A percentile compares a stretch with the other conserved stretches of the same genome.
phyloP scores from a whole-genome alignment of 2,113 vertebrate species.

The Caloenas nicobarica region DNA sequence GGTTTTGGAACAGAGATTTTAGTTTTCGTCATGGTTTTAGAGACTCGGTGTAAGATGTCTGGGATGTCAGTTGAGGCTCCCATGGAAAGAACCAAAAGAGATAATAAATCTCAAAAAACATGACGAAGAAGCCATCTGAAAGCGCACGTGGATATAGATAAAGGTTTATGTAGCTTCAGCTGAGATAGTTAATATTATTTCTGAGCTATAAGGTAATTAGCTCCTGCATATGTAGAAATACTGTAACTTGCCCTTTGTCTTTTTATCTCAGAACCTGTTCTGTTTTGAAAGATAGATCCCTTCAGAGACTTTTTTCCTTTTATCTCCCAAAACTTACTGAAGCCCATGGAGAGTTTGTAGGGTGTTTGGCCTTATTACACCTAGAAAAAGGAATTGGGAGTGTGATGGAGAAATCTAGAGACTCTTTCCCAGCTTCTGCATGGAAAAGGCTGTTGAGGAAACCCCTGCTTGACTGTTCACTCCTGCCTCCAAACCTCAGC shows the following conservation, averaged over 20 bases:
- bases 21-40: background rate
- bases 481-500: background rate
- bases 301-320: background rate
- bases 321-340: background rate
- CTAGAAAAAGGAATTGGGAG: background rate
- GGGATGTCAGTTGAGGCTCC: background rate
- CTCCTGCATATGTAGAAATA: background rate
- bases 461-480: background rate
- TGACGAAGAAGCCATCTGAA: background rate
- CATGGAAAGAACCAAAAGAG: background rate
- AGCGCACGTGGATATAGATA: fast-evolving
- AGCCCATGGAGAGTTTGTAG: background rate
- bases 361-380: background rate
- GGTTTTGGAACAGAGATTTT: background rate
- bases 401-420: background rate
- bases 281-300: background rate
- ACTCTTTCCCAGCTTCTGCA: background rate
- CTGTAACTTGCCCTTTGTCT: background rate
- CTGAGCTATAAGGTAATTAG: background rate
- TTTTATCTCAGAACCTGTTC: background rate
- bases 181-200: background rate
- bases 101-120: background rate
- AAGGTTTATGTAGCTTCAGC: background rate
- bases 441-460: background rate
- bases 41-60: fast-evolving